phyloP scores from a whole-genome alignment of 2,888 invertebrate genomes.

The Lasioglossum lativentre region DNA sequence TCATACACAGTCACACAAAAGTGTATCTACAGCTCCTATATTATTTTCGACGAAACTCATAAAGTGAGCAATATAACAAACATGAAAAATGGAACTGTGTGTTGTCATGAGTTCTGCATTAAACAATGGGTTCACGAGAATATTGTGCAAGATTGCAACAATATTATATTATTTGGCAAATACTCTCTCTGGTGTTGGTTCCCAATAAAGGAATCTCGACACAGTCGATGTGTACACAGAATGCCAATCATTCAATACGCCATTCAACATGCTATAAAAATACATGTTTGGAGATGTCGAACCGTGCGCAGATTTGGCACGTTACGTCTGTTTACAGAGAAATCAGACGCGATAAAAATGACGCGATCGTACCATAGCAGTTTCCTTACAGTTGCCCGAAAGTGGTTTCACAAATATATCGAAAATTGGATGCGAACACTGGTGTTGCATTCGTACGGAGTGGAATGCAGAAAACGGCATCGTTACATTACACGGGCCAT shows the following conservation, averaged over 20 bases:
- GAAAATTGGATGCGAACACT: slow-evolving; percentile 4
- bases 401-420: neutral
- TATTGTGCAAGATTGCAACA: neutral
- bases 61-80: no score
- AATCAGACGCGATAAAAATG: neutral
- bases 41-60: no score
- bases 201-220: neutral
- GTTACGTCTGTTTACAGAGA: neutral
- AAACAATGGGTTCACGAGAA: no score
- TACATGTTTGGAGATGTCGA: neutral
- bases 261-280: no score
- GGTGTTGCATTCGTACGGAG: neutral
- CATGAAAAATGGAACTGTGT: no score
- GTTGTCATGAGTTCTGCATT: no score
- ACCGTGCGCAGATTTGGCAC: neutral
- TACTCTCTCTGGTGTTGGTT: neutral
- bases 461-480: neutral
- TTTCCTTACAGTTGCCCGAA: neutral
- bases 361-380: neutral
- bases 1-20: no score
- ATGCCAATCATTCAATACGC: no score
- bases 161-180: neutral
- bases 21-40: no score
- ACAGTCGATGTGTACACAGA: no score
- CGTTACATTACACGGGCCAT: slow-evolving; percentile 2